These are phyloP conservation scores for Meriones unguiculatus DNA, from an alignment of 2,113 vertebrate genomes.

Conservation along the genomic window DNA sequence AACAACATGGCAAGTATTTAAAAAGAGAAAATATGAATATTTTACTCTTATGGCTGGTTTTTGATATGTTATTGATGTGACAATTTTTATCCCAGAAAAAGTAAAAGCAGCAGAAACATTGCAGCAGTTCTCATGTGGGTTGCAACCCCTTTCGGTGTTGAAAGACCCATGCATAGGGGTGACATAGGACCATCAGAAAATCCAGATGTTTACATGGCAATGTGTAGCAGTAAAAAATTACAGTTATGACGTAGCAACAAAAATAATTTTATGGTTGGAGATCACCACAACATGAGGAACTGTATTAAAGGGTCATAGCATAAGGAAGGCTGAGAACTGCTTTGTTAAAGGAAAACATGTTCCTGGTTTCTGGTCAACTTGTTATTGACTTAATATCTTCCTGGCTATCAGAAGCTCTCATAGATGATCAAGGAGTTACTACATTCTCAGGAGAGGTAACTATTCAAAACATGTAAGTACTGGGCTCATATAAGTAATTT, in stretches of 20 bases:
- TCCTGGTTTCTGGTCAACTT: background rate
- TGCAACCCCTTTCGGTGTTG: background rate
- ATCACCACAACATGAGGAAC: too few species aligned
- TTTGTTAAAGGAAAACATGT: background rate
- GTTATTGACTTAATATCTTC: background rate
- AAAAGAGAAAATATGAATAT: background rate
- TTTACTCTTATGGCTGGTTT: background rate
- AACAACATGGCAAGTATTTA: constrained; percentile 22
- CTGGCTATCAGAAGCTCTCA: background rate
- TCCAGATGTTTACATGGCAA: background rate
- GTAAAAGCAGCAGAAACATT: background rate
- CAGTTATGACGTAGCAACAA: background rate
- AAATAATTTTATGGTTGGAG: too few species aligned
- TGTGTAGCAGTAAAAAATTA: background rate
- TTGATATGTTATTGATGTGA: constrained; percentile 13
- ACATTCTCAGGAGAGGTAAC: background rate
- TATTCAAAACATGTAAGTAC: background rate
- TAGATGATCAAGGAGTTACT: background rate
- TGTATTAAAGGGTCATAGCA: too few species aligned
- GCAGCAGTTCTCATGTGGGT: background rate
- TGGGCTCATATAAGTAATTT: background rate
- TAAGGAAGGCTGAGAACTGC: too few species aligned
- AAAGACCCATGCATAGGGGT: background rate
- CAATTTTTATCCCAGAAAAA: background rate
- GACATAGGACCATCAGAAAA: background rate